These are phyloP conservation scores for Yponomeuta plumbellus DNA, from an alignment of 2,888 invertebrate species.

Conservation along the genomic window DNA sequence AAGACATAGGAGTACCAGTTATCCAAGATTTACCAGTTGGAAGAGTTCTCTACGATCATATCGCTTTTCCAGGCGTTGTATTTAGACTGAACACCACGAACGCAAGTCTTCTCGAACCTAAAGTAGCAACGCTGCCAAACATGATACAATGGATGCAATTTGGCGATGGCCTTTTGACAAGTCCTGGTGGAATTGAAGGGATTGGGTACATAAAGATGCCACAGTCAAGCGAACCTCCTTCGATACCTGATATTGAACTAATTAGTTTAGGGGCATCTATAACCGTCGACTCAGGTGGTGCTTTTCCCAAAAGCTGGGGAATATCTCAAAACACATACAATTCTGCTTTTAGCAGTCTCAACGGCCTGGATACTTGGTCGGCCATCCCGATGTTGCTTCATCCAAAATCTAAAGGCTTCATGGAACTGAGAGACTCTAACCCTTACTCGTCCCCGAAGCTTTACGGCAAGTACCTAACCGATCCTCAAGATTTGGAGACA, in stretches of 20 bases:
- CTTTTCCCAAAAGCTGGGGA: slow-evolving; percentile 72
- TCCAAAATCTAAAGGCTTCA: slow-evolving; percentile 83
- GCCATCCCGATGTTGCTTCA: slow-evolving; percentile 83
- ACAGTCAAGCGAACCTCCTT: slow-evolving; percentile 67
- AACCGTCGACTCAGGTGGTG: slow-evolving; percentile 75
- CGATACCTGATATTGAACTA: slow-evolving; percentile 81
- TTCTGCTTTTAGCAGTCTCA: slow-evolving; percentile 73
- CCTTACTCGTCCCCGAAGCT: slow-evolving; percentile 85
- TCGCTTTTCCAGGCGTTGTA: slow-evolving; percentile 71
- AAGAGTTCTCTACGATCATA: slow-evolving; percentile 78
- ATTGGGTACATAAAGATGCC: slow-evolving; percentile 79
- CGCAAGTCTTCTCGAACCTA: slow-evolving; percentile 57
- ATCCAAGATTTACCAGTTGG: slow-evolving; percentile 81
- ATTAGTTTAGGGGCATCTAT: slow-evolving; percentile 80
- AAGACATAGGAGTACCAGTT: slow-evolving; percentile 76
- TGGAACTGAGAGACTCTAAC: slow-evolving; percentile 83
- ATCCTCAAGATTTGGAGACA: slow-evolving; percentile 78
- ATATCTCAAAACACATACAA: slow-evolving; percentile 75
- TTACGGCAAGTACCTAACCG: slow-evolving; percentile 86
- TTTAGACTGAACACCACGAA: slow-evolving; percentile 63
- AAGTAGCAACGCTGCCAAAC: slow-evolving; percentile 58
- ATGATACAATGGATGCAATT: slow-evolving; percentile 63
- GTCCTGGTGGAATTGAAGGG: slow-evolving; percentile 81
- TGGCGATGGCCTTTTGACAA: slow-evolving; percentile 74
- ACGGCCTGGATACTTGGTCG: slow-evolving; percentile 76